Conservation (phyloP, 2,797 vertebrate species). For the Siniperca obscura region DNA sequence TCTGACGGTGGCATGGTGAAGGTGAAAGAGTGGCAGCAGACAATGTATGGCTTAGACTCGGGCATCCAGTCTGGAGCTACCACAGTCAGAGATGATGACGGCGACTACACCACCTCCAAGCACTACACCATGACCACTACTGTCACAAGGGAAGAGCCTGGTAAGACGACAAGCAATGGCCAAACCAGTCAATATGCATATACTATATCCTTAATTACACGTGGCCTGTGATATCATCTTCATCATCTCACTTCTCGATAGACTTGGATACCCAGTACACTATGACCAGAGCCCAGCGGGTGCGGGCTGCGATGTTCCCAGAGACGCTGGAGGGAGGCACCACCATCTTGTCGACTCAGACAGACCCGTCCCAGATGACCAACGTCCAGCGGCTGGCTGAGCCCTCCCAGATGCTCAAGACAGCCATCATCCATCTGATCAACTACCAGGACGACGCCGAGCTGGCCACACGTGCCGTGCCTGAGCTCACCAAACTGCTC, state of each 20-base stretch:
- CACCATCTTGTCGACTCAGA: slow-evolving; percentile 90
- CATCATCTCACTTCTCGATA: not conserved
- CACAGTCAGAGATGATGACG: slow-evolving; percentile 78
- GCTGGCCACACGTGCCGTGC: slow-evolving; percentile 94
- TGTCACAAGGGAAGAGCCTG: slow-evolving; percentile 58
- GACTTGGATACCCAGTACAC: slow-evolving; percentile 89
- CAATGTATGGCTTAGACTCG: slow-evolving; percentile 76
- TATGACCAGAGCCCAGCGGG: slow-evolving; percentile 90
- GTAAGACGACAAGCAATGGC: slow-evolving; percentile 55
- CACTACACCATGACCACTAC: slow-evolving; percentile 78
- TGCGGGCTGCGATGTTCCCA: slow-evolving; percentile 96
- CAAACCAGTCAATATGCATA: not conserved
- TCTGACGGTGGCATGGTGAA: slow-evolving; percentile 63
- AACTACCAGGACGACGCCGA: slow-evolving; percentile 99
- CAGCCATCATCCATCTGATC: slow-evolving; percentile 96
- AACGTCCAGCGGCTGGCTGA: slow-evolving; percentile 97
- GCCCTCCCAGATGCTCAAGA: slow-evolving; percentile 97
- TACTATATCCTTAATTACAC: not conserved
- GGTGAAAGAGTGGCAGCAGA: slow-evolving; percentile 81
- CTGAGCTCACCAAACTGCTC: slow-evolving; percentile 97
- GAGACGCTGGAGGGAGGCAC: slow-evolving; percentile 88
- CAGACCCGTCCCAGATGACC: slow-evolving; percentile 91
- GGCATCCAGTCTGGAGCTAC: slow-evolving; percentile 85
- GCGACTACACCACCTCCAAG: slow-evolving; percentile 66
- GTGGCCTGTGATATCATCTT: not conserved